A percentile compares a stretch with the other conserved stretches of the same genome.
phyloP scores from a whole-genome alignment of 1,140 invertebrate genomes.

The Orussus abietinus region DNA sequence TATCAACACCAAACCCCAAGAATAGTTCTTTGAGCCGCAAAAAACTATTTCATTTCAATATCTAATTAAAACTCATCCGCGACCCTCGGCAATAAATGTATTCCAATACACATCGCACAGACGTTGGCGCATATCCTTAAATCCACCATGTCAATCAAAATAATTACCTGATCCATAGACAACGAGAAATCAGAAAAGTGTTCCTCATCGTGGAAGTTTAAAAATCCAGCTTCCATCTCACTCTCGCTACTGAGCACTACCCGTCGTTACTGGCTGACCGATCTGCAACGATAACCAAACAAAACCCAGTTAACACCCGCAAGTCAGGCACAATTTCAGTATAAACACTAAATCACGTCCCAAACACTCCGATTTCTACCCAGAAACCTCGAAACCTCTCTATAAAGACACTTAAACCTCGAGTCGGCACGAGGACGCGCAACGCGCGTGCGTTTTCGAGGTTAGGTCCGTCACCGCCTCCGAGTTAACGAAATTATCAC shows the following conservation, averaged over 20 bases:
- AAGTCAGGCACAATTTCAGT: not conserved
- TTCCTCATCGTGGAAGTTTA: slow-evolving; percentile 44
- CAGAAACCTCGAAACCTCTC: not conserved
- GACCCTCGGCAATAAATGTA: too few relatives aligned
- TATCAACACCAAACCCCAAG: too few relatives aligned
- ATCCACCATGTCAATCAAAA: too few relatives aligned
- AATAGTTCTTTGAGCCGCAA: too few relatives aligned
- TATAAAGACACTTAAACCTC: slow-evolving; percentile 6
- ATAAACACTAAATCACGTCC: not conserved
- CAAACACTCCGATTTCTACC: not conserved
- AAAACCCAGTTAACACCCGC: not conserved
- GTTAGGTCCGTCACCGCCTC: too few relatives aligned
- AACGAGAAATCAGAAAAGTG: slow-evolving; percentile 40
- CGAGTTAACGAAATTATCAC: too few relatives aligned
- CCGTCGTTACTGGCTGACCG: not conserved
- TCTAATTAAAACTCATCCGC: too few relatives aligned
- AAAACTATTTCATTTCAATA: too few relatives aligned
- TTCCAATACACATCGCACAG: too few relatives aligned
- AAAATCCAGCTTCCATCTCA: slow-evolving; percentile 43
- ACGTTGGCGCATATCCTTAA: too few relatives aligned
- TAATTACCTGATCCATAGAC: slow-evolving; percentile 35
- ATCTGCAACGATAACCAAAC: slow-evolving; percentile 9
- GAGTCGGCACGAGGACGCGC: too few relatives aligned
- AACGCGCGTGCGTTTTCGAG: too few relatives aligned
- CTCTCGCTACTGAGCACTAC: not conserved